These are phyloP conservation scores for Melanargia galathea DNA, from an alignment of 2,888 invertebrate genomes.

Conservation along the genomic window DNA sequence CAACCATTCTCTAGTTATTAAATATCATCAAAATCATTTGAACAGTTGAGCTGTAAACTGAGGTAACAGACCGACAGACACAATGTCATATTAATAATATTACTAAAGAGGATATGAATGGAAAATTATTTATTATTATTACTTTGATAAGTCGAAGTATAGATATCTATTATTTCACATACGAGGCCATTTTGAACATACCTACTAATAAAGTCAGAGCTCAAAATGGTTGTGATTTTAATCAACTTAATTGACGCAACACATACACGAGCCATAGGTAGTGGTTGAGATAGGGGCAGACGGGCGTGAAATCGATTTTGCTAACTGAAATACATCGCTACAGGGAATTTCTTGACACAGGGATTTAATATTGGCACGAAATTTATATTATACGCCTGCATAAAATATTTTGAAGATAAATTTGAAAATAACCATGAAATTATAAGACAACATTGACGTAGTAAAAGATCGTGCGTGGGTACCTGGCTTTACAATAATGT, in stretches of 20 bases:
- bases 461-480: neutral
- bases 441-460: neutral
- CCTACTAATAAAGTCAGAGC: neutral
- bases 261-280: neutral
- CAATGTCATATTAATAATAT: too few relatives aligned
- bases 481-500: conserved; percentile 3
- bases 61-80: too few relatives aligned
- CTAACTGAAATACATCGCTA: conserved; percentile 21
- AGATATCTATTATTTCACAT: too few relatives aligned
- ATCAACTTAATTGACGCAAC: conserved; percentile 8
- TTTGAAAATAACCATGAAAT: neutral
- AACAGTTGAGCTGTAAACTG: too few relatives aligned
- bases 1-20: too few relatives aligned
- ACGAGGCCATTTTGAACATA: neutral
- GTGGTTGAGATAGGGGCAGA: conserved; percentile 19
- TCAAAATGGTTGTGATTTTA: neutral
- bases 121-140: too few relatives aligned
- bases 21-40: too few relatives aligned
- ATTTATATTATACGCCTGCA: neutral
- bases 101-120: too few relatives aligned
- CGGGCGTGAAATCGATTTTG: conserved; percentile 33
- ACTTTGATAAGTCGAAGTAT: neutral
- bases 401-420: too few relatives aligned
- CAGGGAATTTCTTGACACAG: neutral
- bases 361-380: neutral